Conservation (phyloP, 1,140 invertebrate species). For the Nymphalis io region DNA sequence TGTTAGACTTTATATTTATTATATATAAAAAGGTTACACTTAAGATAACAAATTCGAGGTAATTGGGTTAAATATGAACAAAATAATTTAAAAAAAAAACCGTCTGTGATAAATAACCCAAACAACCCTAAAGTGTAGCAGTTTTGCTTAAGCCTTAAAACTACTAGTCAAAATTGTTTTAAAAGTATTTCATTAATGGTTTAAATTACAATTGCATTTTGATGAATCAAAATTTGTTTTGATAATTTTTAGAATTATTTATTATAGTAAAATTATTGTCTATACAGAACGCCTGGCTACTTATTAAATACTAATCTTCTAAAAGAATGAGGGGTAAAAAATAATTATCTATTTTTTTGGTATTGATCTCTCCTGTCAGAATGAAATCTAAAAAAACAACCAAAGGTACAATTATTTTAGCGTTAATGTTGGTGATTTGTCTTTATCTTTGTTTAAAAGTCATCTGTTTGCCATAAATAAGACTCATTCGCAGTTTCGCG, state of each 20-base stretch:
- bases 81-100: constrained; percentile 2
- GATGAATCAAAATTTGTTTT: not conserved
- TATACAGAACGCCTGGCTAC: no score
- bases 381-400: no score
- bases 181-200: not conserved
- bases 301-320: no score
- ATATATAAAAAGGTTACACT: not conserved
- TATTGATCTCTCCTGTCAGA: no score
- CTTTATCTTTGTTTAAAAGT: no score
- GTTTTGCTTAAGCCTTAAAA: not conserved
- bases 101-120: constrained; percentile 32
- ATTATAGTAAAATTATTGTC: no score
- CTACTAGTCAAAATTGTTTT: constrained; percentile 31
- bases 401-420: no score
- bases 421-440: no score
- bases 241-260: not conserved
- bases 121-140: constrained; percentile 9
- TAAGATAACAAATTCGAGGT: not conserved
- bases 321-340: no score
- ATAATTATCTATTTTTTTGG: no score
- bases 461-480: no score
- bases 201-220: not conserved
- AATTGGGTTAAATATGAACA: not conserved
- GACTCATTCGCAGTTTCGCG: no score
- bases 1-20: not conserved